Base-by-base conservation (phyloP, 2,888 invertebrate species). In the Trileptium ribeirensis region DNA sequence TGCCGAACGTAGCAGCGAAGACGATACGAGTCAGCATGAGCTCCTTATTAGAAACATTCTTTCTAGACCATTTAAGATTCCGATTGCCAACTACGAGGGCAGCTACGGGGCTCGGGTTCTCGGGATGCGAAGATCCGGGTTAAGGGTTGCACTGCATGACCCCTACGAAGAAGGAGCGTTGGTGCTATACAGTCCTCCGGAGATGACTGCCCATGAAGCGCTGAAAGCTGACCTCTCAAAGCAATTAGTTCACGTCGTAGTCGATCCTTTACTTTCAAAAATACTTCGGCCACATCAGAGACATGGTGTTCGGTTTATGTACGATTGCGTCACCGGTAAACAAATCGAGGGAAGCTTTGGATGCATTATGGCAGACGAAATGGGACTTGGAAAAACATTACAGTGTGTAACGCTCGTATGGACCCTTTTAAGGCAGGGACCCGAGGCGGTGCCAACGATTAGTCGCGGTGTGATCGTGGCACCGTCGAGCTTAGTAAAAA, bases 361-460 rank as follows among this genome's bases (percentile, higher is more conserved):
- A 0, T 99, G 98, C 87, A 99, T 99, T 75, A 99, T 99, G 98
- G 99, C 99, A 1, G 99, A 99, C 90, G 99, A 99, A 92, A 99
- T 99, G 98, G 90, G 90, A 81, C 91, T 98, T 51, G 98, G 98
- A 0, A 99, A 99, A 90, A 99, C 99, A 0, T 90, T 99, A 15
- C 99, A 99, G 89, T 99, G 98, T 89, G 97, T 99, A 81, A 94
- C 97, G 0, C 90, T 99, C 19, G 90, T 97, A 31, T 99, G 97
- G 97, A 97, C 97, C 0, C 89, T 98, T 34, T 89, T 99, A 90
- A 92, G 94, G 67, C 99, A 99, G 90, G 94, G 97, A 67, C 95
- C 97, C 0, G 94, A 96, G 84, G 94, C 94, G 83, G 94, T 94
- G 87, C 95, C 97, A 0, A 92, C 93, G 0, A 95, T 98, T 83